phyloP scores from a whole-genome alignment of 1,140 invertebrate genomes.

The Temnothorax nylanderi region DNA sequence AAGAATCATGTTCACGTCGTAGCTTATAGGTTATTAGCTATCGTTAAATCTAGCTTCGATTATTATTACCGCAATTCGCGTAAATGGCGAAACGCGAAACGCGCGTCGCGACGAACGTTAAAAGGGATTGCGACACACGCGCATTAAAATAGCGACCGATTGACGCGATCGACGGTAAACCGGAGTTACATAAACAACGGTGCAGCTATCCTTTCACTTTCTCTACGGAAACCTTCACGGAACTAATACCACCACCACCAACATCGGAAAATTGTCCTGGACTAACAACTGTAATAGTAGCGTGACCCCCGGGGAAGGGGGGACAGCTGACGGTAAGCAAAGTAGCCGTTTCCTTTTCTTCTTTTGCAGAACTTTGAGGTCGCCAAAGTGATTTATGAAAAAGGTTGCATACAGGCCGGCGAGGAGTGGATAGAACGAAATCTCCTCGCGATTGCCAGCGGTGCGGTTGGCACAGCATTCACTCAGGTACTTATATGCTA shows the following conservation, averaged over 20 bases:
- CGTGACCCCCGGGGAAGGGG: background rate
- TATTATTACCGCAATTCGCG: background rate
- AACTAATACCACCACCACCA: constrained; percentile 10
- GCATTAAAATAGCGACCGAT: constrained; percentile 47
- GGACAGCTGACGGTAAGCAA: constrained; percentile 70
- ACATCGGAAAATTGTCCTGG: constrained; percentile 39
- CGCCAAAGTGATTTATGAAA: constrained; percentile 95
- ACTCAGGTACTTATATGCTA: constrained; percentile 92
- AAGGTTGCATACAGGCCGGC: constrained; percentile 96
- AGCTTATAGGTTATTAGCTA: background rate
- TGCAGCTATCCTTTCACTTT: constrained; percentile 52
- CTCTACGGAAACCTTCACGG: constrained; percentile 40
- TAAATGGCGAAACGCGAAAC: constrained; percentile 26
- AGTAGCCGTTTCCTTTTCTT: constrained; percentile 79
- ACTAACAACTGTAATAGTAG: constrained; percentile 62
- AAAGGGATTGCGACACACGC: constrained; percentile 23
- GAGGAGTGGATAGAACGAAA: constrained; percentile 98
- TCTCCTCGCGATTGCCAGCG: constrained; percentile 95
- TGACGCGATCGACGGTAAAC: constrained; percentile 41
- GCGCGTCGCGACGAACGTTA: constrained; percentile 14
- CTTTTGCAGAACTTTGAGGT: constrained; percentile 90
- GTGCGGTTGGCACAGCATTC: constrained; percentile 94
- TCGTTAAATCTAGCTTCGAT: background rate
- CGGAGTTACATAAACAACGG: constrained; percentile 42
- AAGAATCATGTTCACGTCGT: background rate